These are phyloP conservation scores for Boloria selene DNA, from an alignment of 2,888 invertebrate species.

Conservation along the genomic window DNA sequence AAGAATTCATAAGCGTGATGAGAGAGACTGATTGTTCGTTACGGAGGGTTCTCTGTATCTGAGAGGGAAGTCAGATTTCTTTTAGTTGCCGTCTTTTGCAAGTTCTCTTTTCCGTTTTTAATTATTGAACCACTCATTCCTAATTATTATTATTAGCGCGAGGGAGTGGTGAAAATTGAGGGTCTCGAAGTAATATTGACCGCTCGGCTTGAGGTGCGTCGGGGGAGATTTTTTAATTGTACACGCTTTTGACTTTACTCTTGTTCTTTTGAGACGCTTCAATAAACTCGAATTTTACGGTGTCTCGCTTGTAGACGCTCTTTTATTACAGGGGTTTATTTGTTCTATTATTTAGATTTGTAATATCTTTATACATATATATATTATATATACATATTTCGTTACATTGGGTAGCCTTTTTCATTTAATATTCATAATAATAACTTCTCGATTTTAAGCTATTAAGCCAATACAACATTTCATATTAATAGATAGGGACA, in stretches of 20 bases:
- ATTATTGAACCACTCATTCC: constrained; percentile 84
- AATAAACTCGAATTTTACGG: constrained; percentile 77
- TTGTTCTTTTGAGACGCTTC: constrained; percentile 76
- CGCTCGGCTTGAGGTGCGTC: constrained; percentile 71
- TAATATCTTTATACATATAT: neutral
- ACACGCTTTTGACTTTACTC: constrained; percentile 76
- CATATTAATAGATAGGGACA: constrained; percentile 24
- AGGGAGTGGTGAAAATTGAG: constrained; percentile 82
- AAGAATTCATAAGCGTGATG: constrained; percentile 69
- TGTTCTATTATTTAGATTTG: constrained; percentile 20
- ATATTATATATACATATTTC: no score
- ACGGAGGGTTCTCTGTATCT: constrained; percentile 44
- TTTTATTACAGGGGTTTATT: constrained; percentile 57
- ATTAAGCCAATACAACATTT: neutral
- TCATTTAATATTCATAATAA: no score
- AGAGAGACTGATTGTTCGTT: constrained; percentile 53
- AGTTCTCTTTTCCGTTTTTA: constrained; percentile 83
- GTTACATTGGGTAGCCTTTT: no score
- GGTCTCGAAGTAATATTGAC: constrained; percentile 79
- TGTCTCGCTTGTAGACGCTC: constrained; percentile 64
- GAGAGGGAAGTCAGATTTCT: constrained; percentile 50
- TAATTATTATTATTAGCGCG: constrained; percentile 83
- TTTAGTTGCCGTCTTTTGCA: constrained; percentile 62
- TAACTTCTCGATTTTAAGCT: neutral
- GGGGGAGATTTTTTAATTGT: constrained; percentile 78